phyloP scores from a whole-genome alignment of 2,888 invertebrate genomes.

The Homarus gammarus region DNA sequence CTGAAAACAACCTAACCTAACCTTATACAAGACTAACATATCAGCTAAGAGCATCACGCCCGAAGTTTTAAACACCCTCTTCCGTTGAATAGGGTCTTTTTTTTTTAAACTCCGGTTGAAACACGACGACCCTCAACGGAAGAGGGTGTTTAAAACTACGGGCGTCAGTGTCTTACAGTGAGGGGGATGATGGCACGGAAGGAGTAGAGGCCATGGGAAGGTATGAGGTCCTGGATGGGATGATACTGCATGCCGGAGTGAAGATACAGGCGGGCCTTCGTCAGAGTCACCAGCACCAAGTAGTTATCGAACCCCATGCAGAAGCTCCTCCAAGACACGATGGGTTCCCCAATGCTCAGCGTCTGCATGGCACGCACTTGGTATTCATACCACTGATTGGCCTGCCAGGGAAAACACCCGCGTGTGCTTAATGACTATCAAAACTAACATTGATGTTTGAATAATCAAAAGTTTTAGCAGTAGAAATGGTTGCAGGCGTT shows the following conservation, averaged over 20 bases:
- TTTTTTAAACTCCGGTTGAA: too few relatives aligned
- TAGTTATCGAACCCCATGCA: constrained; percentile 38
- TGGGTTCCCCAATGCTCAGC: not conserved
- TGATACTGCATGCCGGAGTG: constrained; percentile 26
- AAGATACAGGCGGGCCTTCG: constrained; percentile 11
- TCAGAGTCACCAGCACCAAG: constrained; percentile 30
- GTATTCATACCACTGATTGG: constrained; percentile 7
- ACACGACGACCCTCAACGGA: too few relatives aligned
- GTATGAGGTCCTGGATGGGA: not conserved
- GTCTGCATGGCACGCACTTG: not conserved
- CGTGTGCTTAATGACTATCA: too few relatives aligned
- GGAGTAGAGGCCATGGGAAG: not conserved
- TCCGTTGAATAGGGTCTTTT: too few relatives aligned
- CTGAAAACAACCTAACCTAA: too few relatives aligned
- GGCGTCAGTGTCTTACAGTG: constrained; percentile 22
- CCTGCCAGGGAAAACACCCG: not conserved
- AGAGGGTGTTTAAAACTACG: too few relatives aligned
- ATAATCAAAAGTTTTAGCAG: too few relatives aligned
- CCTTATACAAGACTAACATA: too few relatives aligned
- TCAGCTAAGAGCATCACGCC: too few relatives aligned
- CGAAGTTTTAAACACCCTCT: too few relatives aligned
- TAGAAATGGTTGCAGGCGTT: not conserved
- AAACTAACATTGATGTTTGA: too few relatives aligned
- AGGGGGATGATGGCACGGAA: constrained; percentile 49
- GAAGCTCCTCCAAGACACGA: constrained; percentile 40